Evolutionary conservation across 2,113 vertebrate genomes (phyloP).

Genomic region (Hypocryptadius cinnamomeus): DNA sequence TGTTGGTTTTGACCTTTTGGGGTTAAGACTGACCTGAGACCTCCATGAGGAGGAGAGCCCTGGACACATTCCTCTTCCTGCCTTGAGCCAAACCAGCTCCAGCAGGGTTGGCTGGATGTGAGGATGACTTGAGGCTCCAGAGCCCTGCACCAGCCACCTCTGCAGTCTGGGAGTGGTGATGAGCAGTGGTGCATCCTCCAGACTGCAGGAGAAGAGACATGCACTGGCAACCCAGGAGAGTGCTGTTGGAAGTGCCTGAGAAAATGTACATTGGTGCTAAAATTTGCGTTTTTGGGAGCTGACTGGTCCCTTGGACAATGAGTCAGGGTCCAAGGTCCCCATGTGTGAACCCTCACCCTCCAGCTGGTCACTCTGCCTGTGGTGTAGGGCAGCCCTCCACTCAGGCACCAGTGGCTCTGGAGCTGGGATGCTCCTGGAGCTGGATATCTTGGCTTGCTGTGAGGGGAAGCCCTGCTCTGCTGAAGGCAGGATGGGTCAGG

Average conservation of each 20-base stretch:
- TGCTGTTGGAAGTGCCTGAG: background rate
- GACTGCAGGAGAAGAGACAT: background rate
- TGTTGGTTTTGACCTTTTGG: background rate
- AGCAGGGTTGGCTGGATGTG: background rate
- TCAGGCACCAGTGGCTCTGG: fast-evolving
- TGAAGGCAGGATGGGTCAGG: background rate
- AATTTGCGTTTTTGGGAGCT: background rate
- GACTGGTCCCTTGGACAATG: background rate
- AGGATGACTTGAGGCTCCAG: background rate
- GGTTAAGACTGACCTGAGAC: background rate
- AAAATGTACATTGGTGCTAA: background rate
- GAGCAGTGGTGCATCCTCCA: background rate
- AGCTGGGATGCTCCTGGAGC: background rate
- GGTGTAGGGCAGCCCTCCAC: background rate
- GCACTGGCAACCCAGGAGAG: background rate
- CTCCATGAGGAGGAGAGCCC: background rate
- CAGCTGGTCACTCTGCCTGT: background rate
- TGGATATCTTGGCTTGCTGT: fast-evolving
- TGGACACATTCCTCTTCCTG: background rate
- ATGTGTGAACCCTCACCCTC: fast-evolving
- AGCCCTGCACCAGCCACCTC: background rate
- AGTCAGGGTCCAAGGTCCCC: background rate
- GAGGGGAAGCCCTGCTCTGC: background rate
- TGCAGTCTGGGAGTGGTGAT: background rate
- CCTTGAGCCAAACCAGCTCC: background rate